Conservation (phyloP, 2,113 vertebrate species). For the Morphnarchus princeps region DNA sequence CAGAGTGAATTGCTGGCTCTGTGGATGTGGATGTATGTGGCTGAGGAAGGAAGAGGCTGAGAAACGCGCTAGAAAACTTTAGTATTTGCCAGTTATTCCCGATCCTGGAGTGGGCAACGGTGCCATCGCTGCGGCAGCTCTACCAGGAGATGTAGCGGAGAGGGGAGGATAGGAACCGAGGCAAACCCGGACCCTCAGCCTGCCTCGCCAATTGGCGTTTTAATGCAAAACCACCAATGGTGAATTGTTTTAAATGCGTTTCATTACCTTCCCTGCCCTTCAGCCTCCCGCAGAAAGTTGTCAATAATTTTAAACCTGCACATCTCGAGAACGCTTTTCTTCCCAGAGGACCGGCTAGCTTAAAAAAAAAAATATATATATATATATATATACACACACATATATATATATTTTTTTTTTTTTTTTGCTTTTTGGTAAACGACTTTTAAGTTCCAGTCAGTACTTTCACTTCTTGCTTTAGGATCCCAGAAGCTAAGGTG, state of each 20-base stretch:
- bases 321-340: conserved; percentile 25
- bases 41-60: conserved; percentile 29
- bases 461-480: conserved; percentile 85
- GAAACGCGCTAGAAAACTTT: conserved; percentile 66
- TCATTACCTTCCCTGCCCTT: conserved; percentile 14
- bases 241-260: conserved; percentile 47
- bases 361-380: no score
- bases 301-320: conserved; percentile 49
- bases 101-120: conserved; percentile 34
- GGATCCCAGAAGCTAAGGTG: conserved; percentile 77
- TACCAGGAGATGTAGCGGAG: conserved; percentile 29
- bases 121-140: conserved; percentile 22
- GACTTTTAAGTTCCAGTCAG: conserved; percentile 74
- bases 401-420: background rate
- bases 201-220: conserved; percentile 50
- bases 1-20: conserved; percentile 59
- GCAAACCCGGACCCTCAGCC: conserved; percentile 17
- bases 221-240: conserved; percentile 49
- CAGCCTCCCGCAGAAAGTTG: conserved; percentile 63
- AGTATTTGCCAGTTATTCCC: conserved; percentile 50
- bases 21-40: conserved; percentile 18
- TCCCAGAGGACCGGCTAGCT: background rate
- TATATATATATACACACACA: fast-evolving
- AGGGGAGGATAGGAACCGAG: conserved; percentile 35
- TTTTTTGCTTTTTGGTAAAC: conserved; percentile 54